Conservation (phyloP, 2,888 invertebrate genomes). For the Ophion costatus region DNA sequence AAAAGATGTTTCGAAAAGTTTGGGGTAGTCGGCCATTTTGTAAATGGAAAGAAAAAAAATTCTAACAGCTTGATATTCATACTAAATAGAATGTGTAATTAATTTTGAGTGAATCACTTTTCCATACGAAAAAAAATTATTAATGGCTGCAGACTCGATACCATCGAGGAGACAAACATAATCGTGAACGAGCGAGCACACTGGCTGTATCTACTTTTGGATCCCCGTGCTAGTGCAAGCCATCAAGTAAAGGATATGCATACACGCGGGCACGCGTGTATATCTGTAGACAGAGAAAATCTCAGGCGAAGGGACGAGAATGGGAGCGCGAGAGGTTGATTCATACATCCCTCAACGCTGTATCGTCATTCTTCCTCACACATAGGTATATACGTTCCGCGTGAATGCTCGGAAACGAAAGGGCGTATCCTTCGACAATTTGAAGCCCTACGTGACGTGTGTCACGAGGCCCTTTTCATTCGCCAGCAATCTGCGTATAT, state of each 20-base stretch:
- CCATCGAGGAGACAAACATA: conserved; percentile 55
- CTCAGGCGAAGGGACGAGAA: conserved; percentile 9
- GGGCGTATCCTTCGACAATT: conserved; percentile 14
- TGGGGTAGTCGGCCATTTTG: no score
- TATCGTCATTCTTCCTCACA: conserved; percentile 39
- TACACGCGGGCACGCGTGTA: background rate
- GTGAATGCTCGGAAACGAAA: background rate
- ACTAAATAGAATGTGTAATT: no score
- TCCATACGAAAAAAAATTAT: no score
- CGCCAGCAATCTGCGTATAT: conserved; percentile 23
- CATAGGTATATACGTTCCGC: background rate
- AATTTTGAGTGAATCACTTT: no score
- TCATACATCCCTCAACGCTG: conserved; percentile 49
- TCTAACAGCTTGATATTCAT: no score
- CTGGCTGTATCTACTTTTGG: conserved; percentile 33
- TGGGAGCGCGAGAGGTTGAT: conserved; percentile 46
- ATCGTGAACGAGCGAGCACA: conserved; percentile 28
- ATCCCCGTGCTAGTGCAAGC: conserved; percentile 26
- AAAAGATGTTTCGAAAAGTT: no score
- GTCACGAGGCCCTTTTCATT: background rate
- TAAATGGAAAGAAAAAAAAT: no score
- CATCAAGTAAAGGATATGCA: conserved; percentile 34
- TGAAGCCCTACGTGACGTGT: background rate
- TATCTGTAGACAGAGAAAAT: conserved; percentile 29
- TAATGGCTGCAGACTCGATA: conserved; percentile 49